Evolutionary conservation across 2,113 vertebrate species (phyloP).

Genomic region (Strix uralensis): DNA sequence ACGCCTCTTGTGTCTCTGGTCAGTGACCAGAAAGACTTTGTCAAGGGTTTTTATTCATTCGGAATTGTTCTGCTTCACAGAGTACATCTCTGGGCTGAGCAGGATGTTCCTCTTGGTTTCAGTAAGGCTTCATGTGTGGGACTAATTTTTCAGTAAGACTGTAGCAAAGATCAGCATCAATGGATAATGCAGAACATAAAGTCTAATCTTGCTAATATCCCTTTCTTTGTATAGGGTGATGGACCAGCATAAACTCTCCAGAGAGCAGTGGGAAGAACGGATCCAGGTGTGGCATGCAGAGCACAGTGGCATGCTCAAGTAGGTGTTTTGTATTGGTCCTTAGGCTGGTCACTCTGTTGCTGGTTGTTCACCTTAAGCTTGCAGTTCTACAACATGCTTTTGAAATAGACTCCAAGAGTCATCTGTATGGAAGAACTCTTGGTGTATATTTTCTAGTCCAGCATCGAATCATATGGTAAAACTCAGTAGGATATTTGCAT

Average conservation of each 20-base stretch:
- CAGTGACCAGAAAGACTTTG: neutral
- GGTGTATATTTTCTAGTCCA: neutral
- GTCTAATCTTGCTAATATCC: neutral
- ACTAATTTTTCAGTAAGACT: neutral
- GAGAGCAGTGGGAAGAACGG: constrained; percentile 96
- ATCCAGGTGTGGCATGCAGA: constrained; percentile 98
- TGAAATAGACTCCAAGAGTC: neutral
- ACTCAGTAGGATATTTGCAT: neutral
- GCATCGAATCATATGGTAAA: neutral
- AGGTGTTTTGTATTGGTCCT: constrained; percentile 48
- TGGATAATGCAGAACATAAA: neutral
- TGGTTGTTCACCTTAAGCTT: neutral
- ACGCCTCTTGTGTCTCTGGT: neutral
- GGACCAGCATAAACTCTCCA: constrained; percentile 94
- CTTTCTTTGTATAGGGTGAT: constrained; percentile 79
- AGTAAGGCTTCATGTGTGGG: neutral
- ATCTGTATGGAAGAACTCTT: neutral
- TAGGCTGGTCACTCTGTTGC: neutral
- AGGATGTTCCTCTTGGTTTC: neutral
- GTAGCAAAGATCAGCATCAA: neutral
- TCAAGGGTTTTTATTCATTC: neutral
- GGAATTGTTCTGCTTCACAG: neutral
- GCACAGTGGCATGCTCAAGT: constrained; percentile 93
- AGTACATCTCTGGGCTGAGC: neutral
- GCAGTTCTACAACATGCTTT: neutral